A percentile compares a stretch with the other conserved stretches of the same genome.
Conservation (phyloP, 1,140 invertebrate genomes). For the Sycobia sp. region DNA sequence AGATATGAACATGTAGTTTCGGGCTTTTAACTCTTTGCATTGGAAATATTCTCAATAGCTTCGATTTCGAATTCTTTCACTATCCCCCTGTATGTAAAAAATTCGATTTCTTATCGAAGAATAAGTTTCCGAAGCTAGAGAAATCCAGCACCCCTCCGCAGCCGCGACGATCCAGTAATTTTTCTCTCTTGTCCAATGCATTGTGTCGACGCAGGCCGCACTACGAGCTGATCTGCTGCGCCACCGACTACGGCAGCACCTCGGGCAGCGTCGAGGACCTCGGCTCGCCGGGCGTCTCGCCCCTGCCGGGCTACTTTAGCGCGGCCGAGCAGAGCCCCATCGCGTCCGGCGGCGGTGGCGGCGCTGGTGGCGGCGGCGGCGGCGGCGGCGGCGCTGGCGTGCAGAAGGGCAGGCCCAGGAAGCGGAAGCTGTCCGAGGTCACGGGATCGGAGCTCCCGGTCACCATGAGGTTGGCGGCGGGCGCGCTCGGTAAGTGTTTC, state of each 20-base stretch:
- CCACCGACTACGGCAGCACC: slow-evolving; percentile 65
- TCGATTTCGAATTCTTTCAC: too few species aligned
- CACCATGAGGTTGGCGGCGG: slow-evolving; percentile 73
- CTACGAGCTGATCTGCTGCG: slow-evolving; percentile 68
- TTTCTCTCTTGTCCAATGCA: not conserved
- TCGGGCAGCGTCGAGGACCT: slow-evolving; percentile 66
- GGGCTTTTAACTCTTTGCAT: too few species aligned
- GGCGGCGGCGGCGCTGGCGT: too few species aligned
- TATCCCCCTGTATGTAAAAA: too few species aligned
- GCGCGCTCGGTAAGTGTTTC: slow-evolving; percentile 61
- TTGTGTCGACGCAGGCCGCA: slow-evolving; percentile 60
- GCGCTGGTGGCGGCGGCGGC: slow-evolving; percentile 57
- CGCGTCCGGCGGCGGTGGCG: slow-evolving; percentile 46
- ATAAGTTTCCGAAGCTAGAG: too few species aligned
- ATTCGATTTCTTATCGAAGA: too few species aligned
- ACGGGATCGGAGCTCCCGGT: slow-evolving; percentile 68
- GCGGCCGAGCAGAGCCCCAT: slow-evolving; percentile 60
- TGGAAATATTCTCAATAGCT: too few species aligned
- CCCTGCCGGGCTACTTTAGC: slow-evolving; percentile 66
- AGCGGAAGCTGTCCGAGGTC: slow-evolving; percentile 71
- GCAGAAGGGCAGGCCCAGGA: slow-evolving; percentile 83
- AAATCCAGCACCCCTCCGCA: too few species aligned
- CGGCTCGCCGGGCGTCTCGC: slow-evolving; percentile 64
- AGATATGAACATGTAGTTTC: too few species aligned
- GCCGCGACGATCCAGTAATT: too few species aligned